Evolutionary conservation across 2,888 invertebrate species (phyloP).

Genomic region (Allolobophora icterica): DNA sequence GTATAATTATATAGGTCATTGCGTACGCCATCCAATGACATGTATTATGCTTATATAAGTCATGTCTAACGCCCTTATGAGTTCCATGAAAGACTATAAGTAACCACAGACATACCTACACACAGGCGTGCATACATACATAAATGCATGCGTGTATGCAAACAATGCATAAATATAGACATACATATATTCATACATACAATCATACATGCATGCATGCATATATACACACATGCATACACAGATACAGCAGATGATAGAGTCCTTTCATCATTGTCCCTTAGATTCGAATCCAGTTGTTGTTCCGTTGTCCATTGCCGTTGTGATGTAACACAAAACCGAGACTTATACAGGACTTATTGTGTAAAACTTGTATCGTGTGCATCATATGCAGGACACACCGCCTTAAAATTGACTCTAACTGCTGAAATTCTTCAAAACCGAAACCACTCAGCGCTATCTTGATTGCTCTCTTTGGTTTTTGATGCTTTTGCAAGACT

Average conservation of each 20-base stretch:
- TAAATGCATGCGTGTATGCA: no score
- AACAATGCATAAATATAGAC: background rate
- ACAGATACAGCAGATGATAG: no score
- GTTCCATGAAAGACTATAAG: background rate
- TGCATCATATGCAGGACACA: background rate
- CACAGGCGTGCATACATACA: background rate
- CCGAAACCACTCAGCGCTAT: background rate
- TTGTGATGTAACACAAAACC: background rate
- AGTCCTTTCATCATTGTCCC: background rate
- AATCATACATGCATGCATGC: background rate
- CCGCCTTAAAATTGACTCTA: background rate
- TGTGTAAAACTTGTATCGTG: background rate
- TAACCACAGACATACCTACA: background rate
- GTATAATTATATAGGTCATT: background rate
- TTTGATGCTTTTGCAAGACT: no score
- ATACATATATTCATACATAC: conserved; percentile 17
- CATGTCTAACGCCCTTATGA: background rate
- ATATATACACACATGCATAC: background rate
- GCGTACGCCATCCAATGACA: background rate
- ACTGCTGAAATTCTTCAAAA: background rate
- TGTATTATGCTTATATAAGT: background rate
- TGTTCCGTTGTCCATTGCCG: no score
- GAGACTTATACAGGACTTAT: background rate
- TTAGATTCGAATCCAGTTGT: background rate
- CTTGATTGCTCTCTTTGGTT: background rate